Base-by-base conservation (phyloP, 2,113 vertebrate species). In the Apodemus speciosus region DNA sequence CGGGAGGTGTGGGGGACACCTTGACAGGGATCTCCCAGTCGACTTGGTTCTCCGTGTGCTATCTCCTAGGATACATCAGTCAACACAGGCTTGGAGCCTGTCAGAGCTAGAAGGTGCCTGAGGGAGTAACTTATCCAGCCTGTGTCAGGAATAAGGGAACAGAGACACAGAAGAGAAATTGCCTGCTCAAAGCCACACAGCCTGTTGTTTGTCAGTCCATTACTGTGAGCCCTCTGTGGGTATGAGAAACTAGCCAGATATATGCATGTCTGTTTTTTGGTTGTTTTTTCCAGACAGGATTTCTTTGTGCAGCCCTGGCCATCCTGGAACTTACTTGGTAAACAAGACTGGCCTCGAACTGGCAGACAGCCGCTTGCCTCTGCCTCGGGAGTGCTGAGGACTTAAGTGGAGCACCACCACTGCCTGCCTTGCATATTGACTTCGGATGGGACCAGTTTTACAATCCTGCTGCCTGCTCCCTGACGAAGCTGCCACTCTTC, bases 21-120 rank as follows among this genome's bases (percentile, higher is more conserved):
- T 95, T 81, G 53, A 89, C 91, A 95, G 93, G 91, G 94, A 93
- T 95, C 96, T 96, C 95, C 89, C 75, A 85, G 95, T 60, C 95
- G 58, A 95, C 94, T 96, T 0, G 23, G 73, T 95, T 96, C 80
- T 92, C 91, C 89, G 79, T 96, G 60, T 97, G 93, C 91, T 51
- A 90, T 97, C 97, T 97, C 97, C 96, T 95, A 97, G 96, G 97
- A 96, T 91, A 97, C 96, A 95, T 97, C 95, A 96, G 95, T 97
- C 97, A 97, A 97, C 96, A 97, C 9, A 89, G 80, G 84, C 95
- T 96, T 4, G 0, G 40, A 94, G 95, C 80, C 91, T 97, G 97
- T 96, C 95, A 92, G 94, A 96, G 95, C 87, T 91, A 53, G 95
- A 96, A 97, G 96, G 91, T 85, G 95, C 97, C 95, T 92, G 83